A percentile compares a stretch with the other conserved stretches of the same genome.
Conservation (phyloP, 2,113 vertebrate genomes). For the Aythya baeri region DNA sequence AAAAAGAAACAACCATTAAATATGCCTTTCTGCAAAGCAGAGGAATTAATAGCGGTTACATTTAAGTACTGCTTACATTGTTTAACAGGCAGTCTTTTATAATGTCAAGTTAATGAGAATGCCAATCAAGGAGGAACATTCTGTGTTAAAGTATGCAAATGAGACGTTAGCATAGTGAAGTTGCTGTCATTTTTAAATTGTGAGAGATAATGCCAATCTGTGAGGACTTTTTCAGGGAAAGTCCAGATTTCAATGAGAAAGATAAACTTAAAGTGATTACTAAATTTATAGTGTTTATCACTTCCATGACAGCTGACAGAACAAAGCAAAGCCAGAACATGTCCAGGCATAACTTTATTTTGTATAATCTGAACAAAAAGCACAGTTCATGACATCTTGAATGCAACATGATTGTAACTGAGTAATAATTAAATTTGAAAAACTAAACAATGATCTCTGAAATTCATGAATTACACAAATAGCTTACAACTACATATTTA, state of each 20-base stretch:
- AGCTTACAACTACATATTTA: background rate
- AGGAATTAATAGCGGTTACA: conserved; percentile 36
- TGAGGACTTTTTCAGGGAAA: background rate
- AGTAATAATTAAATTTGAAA: background rate
- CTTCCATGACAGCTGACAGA: background rate
- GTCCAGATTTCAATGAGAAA: conserved; percentile 10
- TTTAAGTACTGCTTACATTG: conserved; percentile 49
- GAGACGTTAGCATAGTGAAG: background rate
- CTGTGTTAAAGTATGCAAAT: conserved; percentile 49
- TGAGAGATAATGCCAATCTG: background rate
- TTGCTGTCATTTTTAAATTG: background rate
- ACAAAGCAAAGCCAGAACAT: conserved; percentile 24
- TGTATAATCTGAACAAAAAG: conserved; percentile 7
- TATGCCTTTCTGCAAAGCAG: background rate
- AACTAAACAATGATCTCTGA: background rate
- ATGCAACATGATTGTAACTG: background rate
- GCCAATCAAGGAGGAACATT: conserved; percentile 26
- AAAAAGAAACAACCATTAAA: conserved; percentile 14
- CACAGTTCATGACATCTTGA: background rate
- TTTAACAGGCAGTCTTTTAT: conserved; percentile 60
- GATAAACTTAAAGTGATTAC: background rate
- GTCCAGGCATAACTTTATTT: conserved; percentile 32
- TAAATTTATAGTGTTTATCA: conserved; percentile 14
- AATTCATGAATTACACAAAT: background rate
- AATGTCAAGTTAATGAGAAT: conserved; percentile 65